Evolutionary conservation across 2,888 invertebrate species (phyloP), one percentile per base, ranked within the genome.

Genomic region (Syrista parreyssii): DNA sequence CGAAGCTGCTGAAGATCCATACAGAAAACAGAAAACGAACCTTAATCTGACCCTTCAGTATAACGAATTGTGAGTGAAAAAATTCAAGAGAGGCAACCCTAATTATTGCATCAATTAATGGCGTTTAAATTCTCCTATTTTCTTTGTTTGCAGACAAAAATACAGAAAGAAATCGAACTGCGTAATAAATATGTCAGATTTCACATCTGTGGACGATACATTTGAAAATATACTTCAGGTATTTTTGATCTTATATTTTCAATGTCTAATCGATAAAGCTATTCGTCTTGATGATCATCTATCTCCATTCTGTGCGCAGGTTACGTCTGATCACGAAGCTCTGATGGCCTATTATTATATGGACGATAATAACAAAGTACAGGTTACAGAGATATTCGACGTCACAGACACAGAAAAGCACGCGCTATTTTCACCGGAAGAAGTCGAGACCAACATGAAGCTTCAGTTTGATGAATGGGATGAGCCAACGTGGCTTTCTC

Each of bases 271-370:
- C 91, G 83, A 88, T 87, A 91, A 91, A 78, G 83, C 87, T 84
- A 68, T 69, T 15, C 23, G 15, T 75, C 1, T 33, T 74, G 36
- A 74, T 11, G 11, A 73, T 79, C 15, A 68, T 68, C 55, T 23
- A 2, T 55, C 2, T 55, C 23, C 55, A 55, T 23, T 9, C 9
- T 55, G 9, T 83, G 92, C 95, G 74, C 94, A 94, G 92, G 96
- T 96, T 85, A 97, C 97, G 76, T 93, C 96, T 73, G 95, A 97
- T 85, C 97, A 98, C 88, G 98, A 98, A 85, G 96, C 98, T 0
- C 93, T 97, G 12, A 96, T 98, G 93, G 96, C 97, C 0, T 98
- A 97, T 92, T 98, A 98, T 92, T 98, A 98, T 91, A 94, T 96
- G 90, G 97, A 98, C 90, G 95, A 96, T 85, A 95, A 97, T 87